Conservation (phyloP, 1,140 invertebrate species). For the Trichogramma pretiosum region DNA sequence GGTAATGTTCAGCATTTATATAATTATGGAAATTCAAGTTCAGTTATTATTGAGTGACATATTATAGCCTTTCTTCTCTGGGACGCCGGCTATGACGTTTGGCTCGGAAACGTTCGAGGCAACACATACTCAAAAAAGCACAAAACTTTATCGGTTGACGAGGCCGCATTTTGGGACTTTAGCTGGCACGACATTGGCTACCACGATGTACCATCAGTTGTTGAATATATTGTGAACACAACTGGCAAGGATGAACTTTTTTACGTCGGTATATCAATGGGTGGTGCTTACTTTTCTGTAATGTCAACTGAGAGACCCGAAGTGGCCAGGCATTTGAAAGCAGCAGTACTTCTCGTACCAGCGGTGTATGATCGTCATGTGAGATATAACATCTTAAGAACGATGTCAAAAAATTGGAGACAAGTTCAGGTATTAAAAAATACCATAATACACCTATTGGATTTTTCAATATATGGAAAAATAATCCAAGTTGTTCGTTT, state of each 20-base stretch:
- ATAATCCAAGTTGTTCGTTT: too few relatives aligned
- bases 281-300: slow-evolving; percentile 46
- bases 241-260: slow-evolving; percentile 46
- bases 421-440: slow-evolving; percentile 21
- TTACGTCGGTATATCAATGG: slow-evolving; percentile 56
- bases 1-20: not conserved
- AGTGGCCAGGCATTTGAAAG: slow-evolving; percentile 44
- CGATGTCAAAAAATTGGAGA: slow-evolving; percentile 22
- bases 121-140: too few relatives aligned
- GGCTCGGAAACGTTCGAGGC: too few relatives aligned
- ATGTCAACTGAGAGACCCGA: slow-evolving; percentile 45
- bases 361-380: slow-evolving; percentile 37
- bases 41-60: too few relatives aligned
- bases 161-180: too few relatives aligned
- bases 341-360: slow-evolving; percentile 36
- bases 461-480: too few relatives aligned
- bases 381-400: slow-evolving; percentile 26
- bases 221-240: slow-evolving; percentile 49
- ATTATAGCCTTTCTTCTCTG: too few relatives aligned
- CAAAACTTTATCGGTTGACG: too few relatives aligned
- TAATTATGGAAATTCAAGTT: too few relatives aligned
- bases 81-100: too few relatives aligned
- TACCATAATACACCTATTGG: too few relatives aligned
- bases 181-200: slow-evolving; percentile 56
- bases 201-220: slow-evolving; percentile 53